Percentiles rank a stretch among this genome's conserved stretches.
Conservation (phyloP, 2,113 vertebrate species). For the Protomyctophum bolini region DNA sequence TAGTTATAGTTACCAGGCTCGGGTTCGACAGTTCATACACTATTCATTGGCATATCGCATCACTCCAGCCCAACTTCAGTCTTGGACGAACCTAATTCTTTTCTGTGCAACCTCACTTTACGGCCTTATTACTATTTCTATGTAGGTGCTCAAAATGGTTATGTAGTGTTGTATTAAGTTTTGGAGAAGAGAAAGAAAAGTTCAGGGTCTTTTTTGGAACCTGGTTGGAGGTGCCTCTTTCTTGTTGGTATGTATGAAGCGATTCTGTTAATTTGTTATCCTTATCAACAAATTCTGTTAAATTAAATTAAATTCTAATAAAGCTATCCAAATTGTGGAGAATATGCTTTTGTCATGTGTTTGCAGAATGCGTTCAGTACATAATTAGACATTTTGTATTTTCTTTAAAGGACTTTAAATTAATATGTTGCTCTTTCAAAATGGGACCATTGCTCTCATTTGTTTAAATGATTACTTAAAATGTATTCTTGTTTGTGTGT, state of each 20-base stretch:
- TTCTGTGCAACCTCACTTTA: conserved; percentile 72
- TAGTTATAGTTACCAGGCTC: conserved; percentile 81
- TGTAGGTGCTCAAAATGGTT: conserved; percentile 59
- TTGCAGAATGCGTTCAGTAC: neutral
- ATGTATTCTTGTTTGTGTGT: no score
- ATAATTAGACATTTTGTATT: no score
- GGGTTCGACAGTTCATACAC: conserved; percentile 83
- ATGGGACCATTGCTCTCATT: no score
- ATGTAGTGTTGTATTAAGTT: conserved; percentile 45
- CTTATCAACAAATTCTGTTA: neutral
- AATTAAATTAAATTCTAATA: neutral
- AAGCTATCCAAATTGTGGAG: neutral
- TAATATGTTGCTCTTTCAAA: no score
- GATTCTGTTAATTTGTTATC: neutral
- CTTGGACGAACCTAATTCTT: conserved; percentile 68
- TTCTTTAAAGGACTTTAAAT: no score
- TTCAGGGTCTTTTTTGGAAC: conserved; percentile 27
- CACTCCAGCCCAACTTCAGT: conserved; percentile 71
- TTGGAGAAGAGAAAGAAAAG: conserved; percentile 17
- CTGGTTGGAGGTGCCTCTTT: conserved; percentile 25
- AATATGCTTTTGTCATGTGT: neutral
- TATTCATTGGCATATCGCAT: conserved; percentile 87
- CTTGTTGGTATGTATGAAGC: conserved; percentile 68
- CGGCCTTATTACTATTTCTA: conserved; percentile 52
- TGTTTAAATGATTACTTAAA: no score